These are phyloP conservation scores for Nothoprocta perdicaria DNA, from an alignment of 2,113 vertebrate species.

Conservation along the genomic window DNA sequence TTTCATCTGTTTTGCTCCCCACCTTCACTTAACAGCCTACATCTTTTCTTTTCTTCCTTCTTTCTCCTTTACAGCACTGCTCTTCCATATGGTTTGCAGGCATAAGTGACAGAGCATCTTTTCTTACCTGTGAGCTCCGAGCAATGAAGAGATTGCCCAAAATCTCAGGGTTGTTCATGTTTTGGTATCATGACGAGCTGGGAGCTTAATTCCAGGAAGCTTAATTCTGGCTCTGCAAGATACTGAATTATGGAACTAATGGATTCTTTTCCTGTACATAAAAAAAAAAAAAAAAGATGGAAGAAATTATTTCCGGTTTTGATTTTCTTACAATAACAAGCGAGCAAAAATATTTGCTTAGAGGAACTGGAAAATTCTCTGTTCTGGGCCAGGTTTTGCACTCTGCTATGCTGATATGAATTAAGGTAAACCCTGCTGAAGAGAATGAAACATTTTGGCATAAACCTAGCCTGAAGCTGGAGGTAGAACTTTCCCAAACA, in stretches of 20 bases:
- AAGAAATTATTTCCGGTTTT: neutral
- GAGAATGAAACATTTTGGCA: neutral
- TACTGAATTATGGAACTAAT: neutral
- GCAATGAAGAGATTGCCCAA: neutral
- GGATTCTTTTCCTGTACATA: neutral
- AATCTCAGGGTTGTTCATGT: neutral
- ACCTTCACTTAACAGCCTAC: conserved; percentile 70
- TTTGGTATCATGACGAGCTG: neutral
- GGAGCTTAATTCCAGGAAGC: neutral
- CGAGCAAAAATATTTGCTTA: neutral
- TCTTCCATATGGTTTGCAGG: conserved; percentile 16
- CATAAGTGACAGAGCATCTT: neutral
- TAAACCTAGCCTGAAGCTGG: neutral
- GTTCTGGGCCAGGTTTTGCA: neutral
- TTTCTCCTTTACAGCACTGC: conserved; percentile 9
- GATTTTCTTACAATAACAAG: neutral
- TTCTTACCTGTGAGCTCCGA: conserved; percentile 37
- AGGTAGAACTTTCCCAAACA: neutral
- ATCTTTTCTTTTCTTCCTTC: conserved; percentile 25
- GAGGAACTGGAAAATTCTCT: neutral
- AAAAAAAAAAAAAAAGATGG: neutral
- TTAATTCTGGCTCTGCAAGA: neutral
- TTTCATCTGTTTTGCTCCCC: conserved; percentile 42
- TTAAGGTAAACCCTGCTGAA: neutral
- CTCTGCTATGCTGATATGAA: neutral